Percentiles rank a stretch among this genome's conserved stretches.
Conservation (phyloP, 2,888 invertebrate species). For the Troides oblongomaculatus region DNA sequence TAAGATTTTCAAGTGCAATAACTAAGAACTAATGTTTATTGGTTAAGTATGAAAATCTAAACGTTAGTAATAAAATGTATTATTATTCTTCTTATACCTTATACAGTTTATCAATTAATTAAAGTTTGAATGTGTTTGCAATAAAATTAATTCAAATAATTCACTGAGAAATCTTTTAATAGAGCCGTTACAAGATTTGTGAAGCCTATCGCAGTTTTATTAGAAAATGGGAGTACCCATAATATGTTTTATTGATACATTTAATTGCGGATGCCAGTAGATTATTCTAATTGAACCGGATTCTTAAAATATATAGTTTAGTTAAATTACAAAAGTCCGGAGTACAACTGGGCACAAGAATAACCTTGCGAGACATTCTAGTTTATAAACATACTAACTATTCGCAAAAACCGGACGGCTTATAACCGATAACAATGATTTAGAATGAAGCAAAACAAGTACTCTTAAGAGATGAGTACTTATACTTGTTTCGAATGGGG, state of each 20-base stretch:
- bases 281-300: conserved; percentile 46
- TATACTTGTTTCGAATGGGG: too few species aligned
- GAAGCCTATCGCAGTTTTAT: conserved; percentile 42
- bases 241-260: conserved; percentile 50
- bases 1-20: too few species aligned
- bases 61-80: not conserved
- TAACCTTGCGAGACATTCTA: conserved; percentile 25
- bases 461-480: not conserved
- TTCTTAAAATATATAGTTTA: conserved; percentile 41
- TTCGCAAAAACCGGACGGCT: conserved; percentile 8
- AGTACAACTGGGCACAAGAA: conserved; percentile 24
- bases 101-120: too few species aligned
- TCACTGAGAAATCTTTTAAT: conserved; percentile 16
- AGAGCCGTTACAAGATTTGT: conserved; percentile 16
- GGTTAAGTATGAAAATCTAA: too few species aligned
- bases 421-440: conserved; percentile 13
- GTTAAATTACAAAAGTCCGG: conserved; percentile 43
- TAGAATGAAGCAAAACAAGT: conserved; percentile 5
- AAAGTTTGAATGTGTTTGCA: not conserved
- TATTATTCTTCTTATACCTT: not conserved
- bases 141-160: conserved; percentile 8
- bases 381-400: conserved; percentile 18
- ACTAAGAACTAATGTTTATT: too few species aligned
- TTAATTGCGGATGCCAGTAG: conserved; percentile 49
- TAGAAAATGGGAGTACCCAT: conserved; percentile 47